These are phyloP conservation scores for Caenorhabditis brenneri DNA, from an alignment of 1,140 invertebrate species.

Conservation along the genomic window DNA sequence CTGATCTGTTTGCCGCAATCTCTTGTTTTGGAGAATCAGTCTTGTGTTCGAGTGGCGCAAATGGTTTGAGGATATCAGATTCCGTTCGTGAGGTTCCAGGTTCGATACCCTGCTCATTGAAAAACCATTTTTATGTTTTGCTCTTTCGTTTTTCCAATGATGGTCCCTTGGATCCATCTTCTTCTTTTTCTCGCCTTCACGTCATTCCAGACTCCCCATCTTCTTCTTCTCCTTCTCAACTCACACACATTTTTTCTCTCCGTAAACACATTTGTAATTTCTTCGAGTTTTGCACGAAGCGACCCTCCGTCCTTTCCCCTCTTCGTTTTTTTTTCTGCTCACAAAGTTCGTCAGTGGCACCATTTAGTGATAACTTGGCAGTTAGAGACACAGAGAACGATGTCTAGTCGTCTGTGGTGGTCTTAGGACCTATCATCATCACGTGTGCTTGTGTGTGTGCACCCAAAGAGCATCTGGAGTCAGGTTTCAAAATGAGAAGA, in stretches of 20 bases:
- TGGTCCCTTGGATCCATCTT: background rate
- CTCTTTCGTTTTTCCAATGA: background rate
- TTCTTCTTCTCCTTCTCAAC: background rate
- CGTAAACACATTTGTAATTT: conserved; percentile 44
- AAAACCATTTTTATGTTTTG: background rate
- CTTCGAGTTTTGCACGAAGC: conserved; percentile 33
- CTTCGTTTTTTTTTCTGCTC: background rate
- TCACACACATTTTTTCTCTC: background rate
- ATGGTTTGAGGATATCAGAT: too few relatives aligned
- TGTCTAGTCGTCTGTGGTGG: conserved; percentile 28
- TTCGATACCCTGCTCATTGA: too few relatives aligned
- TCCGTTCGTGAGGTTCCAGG: too few relatives aligned
- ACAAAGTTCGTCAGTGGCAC: background rate
- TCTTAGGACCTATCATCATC: conserved; percentile 5
- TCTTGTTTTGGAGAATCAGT: too few relatives aligned
- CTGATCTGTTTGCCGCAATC: too few relatives aligned
- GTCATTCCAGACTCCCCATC: background rate
- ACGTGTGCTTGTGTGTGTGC: background rate
- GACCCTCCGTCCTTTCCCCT: background rate
- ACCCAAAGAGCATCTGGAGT: conserved; percentile 24
- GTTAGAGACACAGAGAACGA: conserved; percentile 10
- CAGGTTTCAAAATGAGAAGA: background rate
- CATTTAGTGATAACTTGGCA: background rate
- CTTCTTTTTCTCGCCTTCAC: background rate
- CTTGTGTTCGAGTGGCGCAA: too few relatives aligned